Percentiles rank a stretch among this genome's conserved stretches.
These are phyloP conservation scores for Apis cerana DNA, from an alignment of 1,140 invertebrate genomes.

Conservation along the genomic window DNA sequence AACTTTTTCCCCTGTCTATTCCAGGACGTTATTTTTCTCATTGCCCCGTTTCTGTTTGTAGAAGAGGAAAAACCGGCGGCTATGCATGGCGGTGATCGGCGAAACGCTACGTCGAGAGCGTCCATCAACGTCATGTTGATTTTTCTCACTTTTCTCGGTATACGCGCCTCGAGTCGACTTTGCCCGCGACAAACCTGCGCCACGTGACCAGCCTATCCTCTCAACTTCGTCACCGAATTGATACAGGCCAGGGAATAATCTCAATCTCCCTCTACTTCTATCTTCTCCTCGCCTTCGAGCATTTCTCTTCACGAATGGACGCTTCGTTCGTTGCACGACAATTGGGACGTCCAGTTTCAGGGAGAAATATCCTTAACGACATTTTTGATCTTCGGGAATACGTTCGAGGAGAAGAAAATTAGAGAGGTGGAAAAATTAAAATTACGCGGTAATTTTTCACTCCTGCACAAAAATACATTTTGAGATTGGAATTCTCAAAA, in stretches of 20 bases:
- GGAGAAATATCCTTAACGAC: no score
- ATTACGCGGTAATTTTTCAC: no score
- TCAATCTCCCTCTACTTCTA: neutral
- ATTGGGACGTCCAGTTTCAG: no score
- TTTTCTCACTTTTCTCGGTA: slow-evolving; percentile 48
- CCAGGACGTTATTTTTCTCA: neutral
- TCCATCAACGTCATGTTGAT: slow-evolving; percentile 48
- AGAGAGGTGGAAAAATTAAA: no score
- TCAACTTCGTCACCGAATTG: neutral
- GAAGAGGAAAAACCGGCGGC: slow-evolving; percentile 70
- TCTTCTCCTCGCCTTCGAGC: neutral
- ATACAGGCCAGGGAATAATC: neutral
- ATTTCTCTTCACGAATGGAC: neutral
- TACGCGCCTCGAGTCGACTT: slow-evolving; percentile 28
- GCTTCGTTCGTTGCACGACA: no score
- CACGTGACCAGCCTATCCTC: slow-evolving; percentile 60
- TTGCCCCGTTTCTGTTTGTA: slow-evolving; percentile 43
- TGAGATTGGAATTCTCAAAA: no score
- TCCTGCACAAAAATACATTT: no score
- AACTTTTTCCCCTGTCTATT: neutral
- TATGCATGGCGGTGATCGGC: slow-evolving; percentile 68
- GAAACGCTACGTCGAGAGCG: slow-evolving; percentile 44
- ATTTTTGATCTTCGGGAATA: no score
- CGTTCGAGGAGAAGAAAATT: no score
- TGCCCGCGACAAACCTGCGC: slow-evolving; percentile 11